Evolutionary conservation across 2,888 invertebrate species (phyloP).

Genomic region (Meganola albula): DNA sequence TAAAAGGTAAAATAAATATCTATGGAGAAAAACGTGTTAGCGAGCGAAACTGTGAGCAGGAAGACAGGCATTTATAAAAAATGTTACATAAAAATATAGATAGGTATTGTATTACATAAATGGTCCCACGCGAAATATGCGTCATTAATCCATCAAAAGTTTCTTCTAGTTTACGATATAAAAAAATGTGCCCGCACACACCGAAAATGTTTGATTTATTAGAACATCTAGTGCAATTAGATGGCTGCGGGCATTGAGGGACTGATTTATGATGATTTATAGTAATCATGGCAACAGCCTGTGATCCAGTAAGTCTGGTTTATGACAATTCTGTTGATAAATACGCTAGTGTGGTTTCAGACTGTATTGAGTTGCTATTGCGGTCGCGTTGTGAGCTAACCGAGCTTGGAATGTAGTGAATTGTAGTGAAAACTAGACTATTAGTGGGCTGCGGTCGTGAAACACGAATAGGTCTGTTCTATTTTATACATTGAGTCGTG

Average conservation of each 20-base stretch:
- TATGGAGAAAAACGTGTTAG: too few relatives aligned
- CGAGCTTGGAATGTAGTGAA: constrained; percentile 18
- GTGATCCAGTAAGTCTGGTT: constrained; percentile 66
- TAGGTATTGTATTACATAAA: constrained; percentile 21
- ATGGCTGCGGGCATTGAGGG: constrained; percentile 66
- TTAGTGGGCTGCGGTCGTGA: background rate
- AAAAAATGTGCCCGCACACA: constrained; percentile 60
- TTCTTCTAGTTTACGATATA: constrained; percentile 53
- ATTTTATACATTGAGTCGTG: too few relatives aligned
- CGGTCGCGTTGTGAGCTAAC: constrained; percentile 32
- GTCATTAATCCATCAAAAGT: constrained; percentile 45
- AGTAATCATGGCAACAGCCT: constrained; percentile 58
- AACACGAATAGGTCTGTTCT: too few relatives aligned
- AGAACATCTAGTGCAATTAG: constrained; percentile 64
- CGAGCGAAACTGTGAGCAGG: too few relatives aligned
- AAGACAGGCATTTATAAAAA: constrained; percentile 26
- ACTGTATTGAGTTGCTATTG: constrained; percentile 46
- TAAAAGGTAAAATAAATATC: too few relatives aligned
- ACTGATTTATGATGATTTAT: constrained; percentile 72
- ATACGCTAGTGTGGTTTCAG: constrained; percentile 51
- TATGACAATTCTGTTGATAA: constrained; percentile 58
- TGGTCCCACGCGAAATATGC: constrained; percentile 26
- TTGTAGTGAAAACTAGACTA: constrained; percentile 5
- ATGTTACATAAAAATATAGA: constrained; percentile 17
- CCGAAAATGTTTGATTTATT: constrained; percentile 70